Evolutionary conservation across 2,888 invertebrate genomes (phyloP).

Genomic region (Stenodema calcarata): DNA sequence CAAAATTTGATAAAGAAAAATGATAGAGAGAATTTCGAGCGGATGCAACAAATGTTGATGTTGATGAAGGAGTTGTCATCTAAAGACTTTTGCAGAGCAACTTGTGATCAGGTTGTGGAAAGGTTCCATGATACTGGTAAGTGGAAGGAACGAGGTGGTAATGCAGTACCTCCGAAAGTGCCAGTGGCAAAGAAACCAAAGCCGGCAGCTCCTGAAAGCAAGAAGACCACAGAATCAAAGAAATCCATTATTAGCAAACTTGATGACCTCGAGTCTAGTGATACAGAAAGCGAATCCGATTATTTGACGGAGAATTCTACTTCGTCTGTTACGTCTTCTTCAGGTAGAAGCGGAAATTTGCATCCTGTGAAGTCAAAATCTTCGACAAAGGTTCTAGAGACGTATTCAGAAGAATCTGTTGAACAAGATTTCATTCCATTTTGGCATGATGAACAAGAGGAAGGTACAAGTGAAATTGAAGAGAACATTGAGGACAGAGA

Average conservation of each 20-base stretch:
- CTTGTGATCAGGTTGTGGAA: not conserved
- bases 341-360: not conserved
- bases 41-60: conserved; percentile 7
- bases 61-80: conserved; percentile 24
- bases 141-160: not conserved
- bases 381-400: not conserved
- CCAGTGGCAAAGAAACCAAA: not conserved
- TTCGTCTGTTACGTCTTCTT: too few relatives aligned
- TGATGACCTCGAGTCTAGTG: not conserved
- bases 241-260: not conserved
- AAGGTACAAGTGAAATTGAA: not conserved
- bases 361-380: not conserved
- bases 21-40: not conserved
- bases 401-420: not conserved
- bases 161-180: not conserved
- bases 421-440: not conserved
- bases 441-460: not conserved
- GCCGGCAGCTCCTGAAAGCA: not conserved
- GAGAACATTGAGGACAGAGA: not conserved
- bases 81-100: conserved; percentile 19
- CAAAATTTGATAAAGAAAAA: not conserved
- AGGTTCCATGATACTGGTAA: not conserved
- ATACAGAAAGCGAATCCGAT: too few relatives aligned
- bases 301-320: too few relatives aligned
- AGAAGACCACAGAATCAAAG: not conserved